phyloP scores from a whole-genome alignment of 2,888 invertebrate genomes.

The Chymomyza amoena region DNA sequence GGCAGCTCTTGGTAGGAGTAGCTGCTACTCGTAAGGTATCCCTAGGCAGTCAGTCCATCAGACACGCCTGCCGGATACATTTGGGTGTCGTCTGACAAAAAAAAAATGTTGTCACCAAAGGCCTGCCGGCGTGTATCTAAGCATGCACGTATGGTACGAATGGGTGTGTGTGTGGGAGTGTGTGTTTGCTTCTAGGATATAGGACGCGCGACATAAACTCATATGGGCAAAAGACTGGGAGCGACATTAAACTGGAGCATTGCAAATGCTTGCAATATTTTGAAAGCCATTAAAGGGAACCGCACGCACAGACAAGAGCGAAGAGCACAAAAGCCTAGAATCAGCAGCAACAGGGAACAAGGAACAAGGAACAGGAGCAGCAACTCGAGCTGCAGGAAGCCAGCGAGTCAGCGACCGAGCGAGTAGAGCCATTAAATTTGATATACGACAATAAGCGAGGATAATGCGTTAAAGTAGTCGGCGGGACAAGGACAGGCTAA shows the following conservation, averaged over 20 bases:
- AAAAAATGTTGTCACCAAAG: background rate
- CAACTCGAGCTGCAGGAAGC: background rate
- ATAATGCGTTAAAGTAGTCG: conserved; percentile 44
- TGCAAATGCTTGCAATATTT: background rate
- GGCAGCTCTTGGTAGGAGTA: background rate
- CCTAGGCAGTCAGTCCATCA: background rate
- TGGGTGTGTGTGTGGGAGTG: too few species aligned
- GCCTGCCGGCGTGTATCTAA: background rate
- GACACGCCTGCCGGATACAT: background rate
- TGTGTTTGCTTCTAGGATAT: background rate
- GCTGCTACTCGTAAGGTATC: background rate
- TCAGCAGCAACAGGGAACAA: too few species aligned
- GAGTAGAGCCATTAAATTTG: conserved; percentile 62
- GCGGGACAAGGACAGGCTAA: too few species aligned
- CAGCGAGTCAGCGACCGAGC: conserved; percentile 17
- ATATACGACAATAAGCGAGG: conserved; percentile 68
- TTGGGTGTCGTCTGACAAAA: background rate
- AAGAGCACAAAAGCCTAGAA: too few species aligned
- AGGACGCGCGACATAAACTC: background rate
- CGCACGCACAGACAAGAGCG: conserved; percentile 38
- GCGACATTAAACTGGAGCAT: background rate
- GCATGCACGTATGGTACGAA: background rate
- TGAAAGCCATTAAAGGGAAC: conserved; percentile 47
- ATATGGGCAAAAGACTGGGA: background rate
- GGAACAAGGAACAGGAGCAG: background rate